phyloP scores from a whole-genome alignment of 2,113 vertebrate genomes.

The Procavia capensis region DNA sequence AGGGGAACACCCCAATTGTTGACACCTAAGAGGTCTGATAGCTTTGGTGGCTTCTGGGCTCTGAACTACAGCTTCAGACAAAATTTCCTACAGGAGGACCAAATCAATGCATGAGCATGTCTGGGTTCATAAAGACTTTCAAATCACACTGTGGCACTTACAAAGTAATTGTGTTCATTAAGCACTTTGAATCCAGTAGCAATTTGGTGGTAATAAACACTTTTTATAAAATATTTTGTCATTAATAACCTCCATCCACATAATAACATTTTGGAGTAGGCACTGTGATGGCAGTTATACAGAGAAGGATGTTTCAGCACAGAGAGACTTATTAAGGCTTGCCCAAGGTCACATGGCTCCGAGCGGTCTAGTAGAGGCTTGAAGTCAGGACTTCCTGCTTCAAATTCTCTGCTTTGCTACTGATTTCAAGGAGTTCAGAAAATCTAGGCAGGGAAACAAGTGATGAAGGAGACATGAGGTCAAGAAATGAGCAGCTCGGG shows the following conservation, averaged over 20 bases:
- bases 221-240: background rate
- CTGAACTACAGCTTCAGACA: background rate
- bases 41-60: background rate
- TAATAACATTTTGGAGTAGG: background rate
- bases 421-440: background rate
- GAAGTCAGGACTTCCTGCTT: background rate
- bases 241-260: background rate
- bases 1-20: fast-evolving
- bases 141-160: background rate
- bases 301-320: background rate
- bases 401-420: background rate
- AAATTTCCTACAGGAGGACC: background rate
- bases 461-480: background rate
- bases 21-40: background rate
- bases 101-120: fast-evolving
- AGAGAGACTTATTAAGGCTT: background rate
- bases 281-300: background rate
- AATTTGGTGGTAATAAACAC: background rate
- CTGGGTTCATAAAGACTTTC: background rate
- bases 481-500: background rate
- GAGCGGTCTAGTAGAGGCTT: too few relatives aligned
- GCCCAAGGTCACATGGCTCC: fast-evolving
- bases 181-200: background rate
- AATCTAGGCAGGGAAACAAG: background rate
- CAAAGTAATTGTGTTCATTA: background rate